These are phyloP conservation scores for Euspilapteryx auroguttella DNA, from an alignment of 2,888 invertebrate genomes.

Conservation along the genomic window DNA sequence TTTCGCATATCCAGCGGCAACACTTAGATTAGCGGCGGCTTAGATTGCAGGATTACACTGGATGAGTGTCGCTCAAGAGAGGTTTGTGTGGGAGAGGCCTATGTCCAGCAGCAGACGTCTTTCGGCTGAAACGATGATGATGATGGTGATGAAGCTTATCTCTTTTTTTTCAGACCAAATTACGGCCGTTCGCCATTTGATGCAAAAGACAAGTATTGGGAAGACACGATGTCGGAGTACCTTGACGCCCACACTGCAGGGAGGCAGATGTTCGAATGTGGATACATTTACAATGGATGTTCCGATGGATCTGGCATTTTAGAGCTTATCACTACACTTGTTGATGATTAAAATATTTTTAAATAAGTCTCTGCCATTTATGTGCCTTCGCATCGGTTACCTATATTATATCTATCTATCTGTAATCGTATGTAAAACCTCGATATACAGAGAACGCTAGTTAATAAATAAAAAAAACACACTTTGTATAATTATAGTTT, in stretches of 20 bases:
- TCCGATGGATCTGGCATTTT: constrained; percentile 63
- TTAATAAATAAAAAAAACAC: too few species aligned
- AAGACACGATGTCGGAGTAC: constrained; percentile 41
- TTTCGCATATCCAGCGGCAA: not conserved
- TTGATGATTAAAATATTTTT: constrained; percentile 22
- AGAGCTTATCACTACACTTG: constrained; percentile 53
- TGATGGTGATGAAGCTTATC: not conserved
- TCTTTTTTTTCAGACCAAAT: constrained; percentile 51
- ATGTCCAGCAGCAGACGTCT: too few species aligned
- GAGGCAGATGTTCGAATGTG: constrained; percentile 65
- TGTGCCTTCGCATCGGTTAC: too few species aligned
- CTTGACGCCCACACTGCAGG: constrained; percentile 66
- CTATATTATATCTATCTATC: too few species aligned
- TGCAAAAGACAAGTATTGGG: constrained; percentile 30
- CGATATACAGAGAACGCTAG: too few species aligned
- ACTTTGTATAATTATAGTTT: too few species aligned
- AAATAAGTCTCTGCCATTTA: not conserved
- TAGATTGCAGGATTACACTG: too few species aligned
- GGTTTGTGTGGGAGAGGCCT: too few species aligned
- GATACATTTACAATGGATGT: constrained; percentile 63
- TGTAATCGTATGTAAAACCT: too few species aligned
- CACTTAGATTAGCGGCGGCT: not conserved
- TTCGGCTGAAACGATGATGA: too few species aligned
- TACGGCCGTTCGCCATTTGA: constrained; percentile 53
- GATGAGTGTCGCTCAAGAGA: too few species aligned